Conservation (phyloP, 2,113 vertebrate genomes). For the Hipposideros armiger region DNA sequence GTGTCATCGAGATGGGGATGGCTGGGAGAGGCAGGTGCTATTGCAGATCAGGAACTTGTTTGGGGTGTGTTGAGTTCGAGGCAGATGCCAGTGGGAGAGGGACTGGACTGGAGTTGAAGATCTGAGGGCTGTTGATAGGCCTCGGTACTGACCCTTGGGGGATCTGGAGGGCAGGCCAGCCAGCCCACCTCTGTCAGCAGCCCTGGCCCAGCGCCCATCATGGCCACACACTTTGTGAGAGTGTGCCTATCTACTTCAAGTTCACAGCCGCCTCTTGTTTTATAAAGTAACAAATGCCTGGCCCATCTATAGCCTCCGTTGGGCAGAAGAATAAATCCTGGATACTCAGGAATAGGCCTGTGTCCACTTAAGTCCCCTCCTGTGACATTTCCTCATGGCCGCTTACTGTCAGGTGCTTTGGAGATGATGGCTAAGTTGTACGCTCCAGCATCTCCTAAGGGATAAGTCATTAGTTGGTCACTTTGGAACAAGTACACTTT, state of each 20-base stretch:
- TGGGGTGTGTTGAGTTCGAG: not conserved
- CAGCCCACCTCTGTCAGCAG: accelerated
- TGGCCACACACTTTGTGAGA: not conserved
- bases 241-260: not conserved
- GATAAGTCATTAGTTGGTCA: not conserved
- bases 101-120: not conserved
- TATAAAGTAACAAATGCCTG: not conserved
- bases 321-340: not conserved
- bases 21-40: not conserved
- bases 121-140: not conserved
- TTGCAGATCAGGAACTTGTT: not conserved
- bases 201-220: not conserved
- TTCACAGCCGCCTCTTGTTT: not conserved
- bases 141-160: not conserved
- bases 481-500: not conserved
- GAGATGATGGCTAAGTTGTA: not conserved
- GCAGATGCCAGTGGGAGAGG: not conserved
- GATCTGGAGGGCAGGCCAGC: not conserved
- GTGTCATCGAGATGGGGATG: not conserved
- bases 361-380: accelerated
- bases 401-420: accelerated
- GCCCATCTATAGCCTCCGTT: not conserved
- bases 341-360: accelerated
- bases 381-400: not conserved
- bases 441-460: not conserved